These are phyloP conservation scores for Betta splendens DNA, from an alignment of 2,797 vertebrate species.

Conservation along the genomic window DNA sequence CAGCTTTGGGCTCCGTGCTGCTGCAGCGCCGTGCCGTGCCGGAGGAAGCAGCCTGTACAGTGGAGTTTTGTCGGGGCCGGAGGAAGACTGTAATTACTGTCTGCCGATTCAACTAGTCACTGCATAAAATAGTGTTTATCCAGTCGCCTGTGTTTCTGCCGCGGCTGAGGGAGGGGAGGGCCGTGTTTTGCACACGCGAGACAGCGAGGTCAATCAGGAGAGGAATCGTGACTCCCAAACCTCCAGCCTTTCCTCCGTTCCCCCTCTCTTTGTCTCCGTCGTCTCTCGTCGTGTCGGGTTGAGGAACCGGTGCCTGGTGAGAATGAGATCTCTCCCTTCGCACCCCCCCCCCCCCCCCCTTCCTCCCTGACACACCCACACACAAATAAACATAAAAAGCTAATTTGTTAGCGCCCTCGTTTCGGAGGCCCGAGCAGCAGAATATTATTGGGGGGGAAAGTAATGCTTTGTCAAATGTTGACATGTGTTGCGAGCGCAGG, in stretches of 20 bases:
- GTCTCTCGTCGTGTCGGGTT: constrained; percentile 22
- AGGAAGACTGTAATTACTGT: constrained; percentile 86
- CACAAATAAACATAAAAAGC: constrained; percentile 85
- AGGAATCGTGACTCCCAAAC: constrained; percentile 79
- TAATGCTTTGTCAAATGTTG: constrained; percentile 84
- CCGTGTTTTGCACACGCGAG: constrained; percentile 79
- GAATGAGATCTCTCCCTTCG: constrained; percentile 67
- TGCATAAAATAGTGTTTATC: constrained; percentile 88
- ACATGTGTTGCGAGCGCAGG: constrained; percentile 82
- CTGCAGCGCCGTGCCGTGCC: constrained; percentile 74
- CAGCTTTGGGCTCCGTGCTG: constrained; percentile 66
- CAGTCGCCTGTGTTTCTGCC: constrained; percentile 79
- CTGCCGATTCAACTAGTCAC: constrained; percentile 83
- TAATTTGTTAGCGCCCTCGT: constrained; percentile 83
- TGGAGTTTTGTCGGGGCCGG: constrained; percentile 72
- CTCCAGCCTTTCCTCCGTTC: constrained; percentile 59
- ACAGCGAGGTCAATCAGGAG: constrained; percentile 75
- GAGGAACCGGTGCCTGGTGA: constrained; percentile 55
- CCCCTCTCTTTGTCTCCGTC: constrained; percentile 44
- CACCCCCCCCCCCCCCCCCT: too few species aligned
- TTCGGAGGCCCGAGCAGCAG: constrained; percentile 75
- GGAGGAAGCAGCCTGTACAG: constrained; percentile 70
- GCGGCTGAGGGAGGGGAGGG: constrained; percentile 75
- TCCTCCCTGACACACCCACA: constrained; percentile 77
- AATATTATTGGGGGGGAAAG: constrained; percentile 74